Evolutionary conservation across 64 coral and sea anemone genomes (phyloP).

Genomic region (Pachyseris speciosa): DNA sequence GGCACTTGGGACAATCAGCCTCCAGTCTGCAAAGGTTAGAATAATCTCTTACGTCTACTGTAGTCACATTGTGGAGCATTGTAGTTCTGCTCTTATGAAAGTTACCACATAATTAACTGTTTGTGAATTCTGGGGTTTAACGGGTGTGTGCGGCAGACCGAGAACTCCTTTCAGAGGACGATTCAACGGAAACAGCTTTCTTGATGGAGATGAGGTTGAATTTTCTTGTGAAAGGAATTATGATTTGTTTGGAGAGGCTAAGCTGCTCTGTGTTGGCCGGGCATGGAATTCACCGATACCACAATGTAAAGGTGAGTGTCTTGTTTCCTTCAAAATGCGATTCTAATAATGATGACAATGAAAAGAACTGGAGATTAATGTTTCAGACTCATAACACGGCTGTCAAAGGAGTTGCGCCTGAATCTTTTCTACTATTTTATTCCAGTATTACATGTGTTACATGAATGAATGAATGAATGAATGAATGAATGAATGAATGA

Average conservation of each 20-base stretch:
- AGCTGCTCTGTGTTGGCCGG: background rate
- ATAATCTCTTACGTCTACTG: background rate
- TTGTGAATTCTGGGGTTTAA: background rate
- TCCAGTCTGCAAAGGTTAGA: conserved; percentile 29
- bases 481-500: too few species aligned
- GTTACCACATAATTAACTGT: background rate
- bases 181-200: background rate
- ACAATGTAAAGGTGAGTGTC: conserved; percentile 20
- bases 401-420: too few species aligned
- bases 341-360: too few species aligned
- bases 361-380: too few species aligned
- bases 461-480: too few species aligned
- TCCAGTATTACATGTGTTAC: too few species aligned
- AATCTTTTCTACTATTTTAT: too few species aligned
- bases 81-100: background rate
- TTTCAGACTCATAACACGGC: too few species aligned
- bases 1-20: conserved; percentile 9
- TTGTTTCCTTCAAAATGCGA: background rate
- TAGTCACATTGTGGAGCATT: background rate
- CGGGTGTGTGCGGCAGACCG: background rate
- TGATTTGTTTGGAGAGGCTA: background rate
- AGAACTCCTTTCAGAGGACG: background rate
- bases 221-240: conserved; percentile 7
- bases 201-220: conserved; percentile 23
- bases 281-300: background rate